Base-by-base conservation (phyloP, 2,888 invertebrate genomes). In the Brachyopa scutellaris region DNA sequence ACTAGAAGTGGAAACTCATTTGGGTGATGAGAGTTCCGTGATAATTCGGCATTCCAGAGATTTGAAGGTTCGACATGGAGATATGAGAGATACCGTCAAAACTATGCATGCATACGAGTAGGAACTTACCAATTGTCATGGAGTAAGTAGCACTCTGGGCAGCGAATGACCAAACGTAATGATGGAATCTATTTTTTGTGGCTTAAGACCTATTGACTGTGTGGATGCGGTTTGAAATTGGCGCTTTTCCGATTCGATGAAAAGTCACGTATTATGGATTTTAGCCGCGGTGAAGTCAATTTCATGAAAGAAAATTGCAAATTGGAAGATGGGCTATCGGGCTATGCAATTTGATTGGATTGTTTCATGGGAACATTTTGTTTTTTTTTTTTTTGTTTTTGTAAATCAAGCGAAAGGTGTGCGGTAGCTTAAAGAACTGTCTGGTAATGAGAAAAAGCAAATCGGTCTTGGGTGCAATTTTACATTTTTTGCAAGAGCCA, bases 181-280 rank as follows among this genome's bases (percentile, higher is more conserved):
- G 31, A 47, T 38, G 13, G 38, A 23, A 53, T 72, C 53, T 47
- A 47, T n/a, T 62, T 53, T 33, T 51, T 53, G 49, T 31, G 42
- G 9, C 38, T 62, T 38, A 36, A 21, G n/a, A 11, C 3, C 31
- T 13, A 23, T 8, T 40, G 23, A 7, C 5, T 38, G 42, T 26
- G 13, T 36, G 59, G 13, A n/a, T 55, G 45, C 3, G n/a, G 31
- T 57, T 49, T 15, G 11, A 23, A 64, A 23, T 31, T 57, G 42
- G 40, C 31, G 21, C 17, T 26, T 19, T 40, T 8, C 8, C 26
- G n/a, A 53, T 72, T 2, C 6, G 42, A 51, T 42, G 51, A 38
- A 79, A 59, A 73, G 64, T 79, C 78, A 79, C 78, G 78, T 79
- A 45, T 9, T 53, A 21, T 47, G 61, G 45, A 69, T 53, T 61